phyloP scores from a whole-genome alignment of 2,888 invertebrate species.

The Strigamia transsilvanica region DNA sequence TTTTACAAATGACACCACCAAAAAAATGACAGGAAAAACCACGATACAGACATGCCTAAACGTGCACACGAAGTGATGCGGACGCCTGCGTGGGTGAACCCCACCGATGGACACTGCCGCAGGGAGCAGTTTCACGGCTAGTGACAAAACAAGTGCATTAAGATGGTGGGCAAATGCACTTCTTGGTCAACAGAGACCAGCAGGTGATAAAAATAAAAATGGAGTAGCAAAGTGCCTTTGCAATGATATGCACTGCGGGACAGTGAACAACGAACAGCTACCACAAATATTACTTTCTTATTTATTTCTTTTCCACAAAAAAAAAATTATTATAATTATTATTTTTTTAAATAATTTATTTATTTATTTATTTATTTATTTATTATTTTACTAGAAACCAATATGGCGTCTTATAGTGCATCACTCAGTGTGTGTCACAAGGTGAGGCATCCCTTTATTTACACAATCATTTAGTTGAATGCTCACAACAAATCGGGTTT shows the following conservation, averaged over 20 bases:
- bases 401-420: constrained; percentile 1
- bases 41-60: constrained; percentile 19
- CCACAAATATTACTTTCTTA: background rate
- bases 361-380: background rate
- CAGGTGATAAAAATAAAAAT: constrained; percentile 14
- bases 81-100: constrained; percentile 8
- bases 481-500: constrained; percentile 20
- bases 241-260: constrained; percentile 20
- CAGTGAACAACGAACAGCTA: constrained; percentile 6
- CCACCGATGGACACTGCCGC: constrained; percentile 12
- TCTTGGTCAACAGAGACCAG: constrained; percentile 33
- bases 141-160: constrained; percentile 46
- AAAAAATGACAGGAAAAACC: constrained; percentile 18
- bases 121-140: constrained; percentile 34
- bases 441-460: background rate
- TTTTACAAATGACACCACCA: constrained; percentile 20
- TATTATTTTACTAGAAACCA: background rate
- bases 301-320: background rate
- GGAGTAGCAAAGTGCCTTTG: constrained; percentile 14
- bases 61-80: constrained; percentile 20
- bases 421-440: constrained; percentile 13
- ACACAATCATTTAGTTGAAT: constrained; percentile 20
- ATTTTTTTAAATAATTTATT: too few relatives aligned
- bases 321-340: too few relatives aligned
- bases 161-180: constrained; percentile 26